Evolutionary conservation across 2,888 invertebrate genomes (phyloP), one percentile per base, ranked within the genome.

Genomic region (Fabriciana adippe): DNA sequence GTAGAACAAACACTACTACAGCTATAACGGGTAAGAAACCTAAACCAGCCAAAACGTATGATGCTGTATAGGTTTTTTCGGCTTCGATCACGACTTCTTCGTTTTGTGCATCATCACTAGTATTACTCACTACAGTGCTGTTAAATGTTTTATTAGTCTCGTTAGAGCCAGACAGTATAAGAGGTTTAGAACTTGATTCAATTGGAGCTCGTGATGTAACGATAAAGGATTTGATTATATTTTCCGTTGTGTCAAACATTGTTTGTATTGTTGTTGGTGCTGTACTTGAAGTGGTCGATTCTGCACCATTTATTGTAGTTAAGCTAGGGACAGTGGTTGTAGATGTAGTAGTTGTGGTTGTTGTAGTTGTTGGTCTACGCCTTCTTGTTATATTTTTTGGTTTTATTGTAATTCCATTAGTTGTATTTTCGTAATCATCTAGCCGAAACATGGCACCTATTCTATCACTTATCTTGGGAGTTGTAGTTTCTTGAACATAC

Each of bases 11-110:
- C 11, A 92, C 87, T 57, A 94, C 86, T 47, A 94, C 94, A 16
- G 94, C 93, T 62, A 93, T 87, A 48, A 94, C 87, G 0, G 94
- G 94, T 26, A 94, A 79, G 75, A 94, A 93, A 11, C 94, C 94
- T 57, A 94, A 82, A 0, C 94, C 94, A 64, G 94, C 94, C 74
- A 94, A 82, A 6, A 94, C 93, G 72, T 94, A 93, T 0, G 94
- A 94, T 0, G 94, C 93, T 64, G 94, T 90, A 74, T 94, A 94
- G 55, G 93, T 93, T 55, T 94, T 93, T 48, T 94, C 91, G 75
- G 93, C 93, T 82, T 94, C 94, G 69, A 94, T 88, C 0, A 93
- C 89, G 2, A 94, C 93, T 74, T 94, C 94, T 71, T 92, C 93
- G 67, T 91, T 91, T 66, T 83, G 85, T 48, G 82, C 77, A n/a